Conservation (phyloP, 1,140 invertebrate species). For the Harlomillsia oculata region DNA sequence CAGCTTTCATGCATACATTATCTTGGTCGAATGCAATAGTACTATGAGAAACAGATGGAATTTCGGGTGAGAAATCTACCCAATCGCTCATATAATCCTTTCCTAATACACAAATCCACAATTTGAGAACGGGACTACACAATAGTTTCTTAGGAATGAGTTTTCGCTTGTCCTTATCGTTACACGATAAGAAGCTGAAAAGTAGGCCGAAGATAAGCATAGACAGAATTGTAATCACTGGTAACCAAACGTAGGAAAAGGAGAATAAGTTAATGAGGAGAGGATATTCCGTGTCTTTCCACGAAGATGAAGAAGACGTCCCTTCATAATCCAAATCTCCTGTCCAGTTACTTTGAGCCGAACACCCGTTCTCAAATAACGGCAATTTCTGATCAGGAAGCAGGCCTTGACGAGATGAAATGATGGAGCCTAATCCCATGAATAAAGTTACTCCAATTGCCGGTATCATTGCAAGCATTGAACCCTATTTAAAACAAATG, state of each 20-base stretch:
- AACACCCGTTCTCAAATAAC: not conserved
- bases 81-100: no score
- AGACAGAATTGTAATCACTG: not conserved
- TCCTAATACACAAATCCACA: no score
- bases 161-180: not conserved
- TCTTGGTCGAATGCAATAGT: no score
- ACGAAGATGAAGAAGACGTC: not conserved
- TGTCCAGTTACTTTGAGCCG: not conserved
- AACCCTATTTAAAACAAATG: not conserved
- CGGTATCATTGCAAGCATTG: conserved; percentile 8
- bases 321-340: not conserved
- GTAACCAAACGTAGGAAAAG: conserved; percentile 9
- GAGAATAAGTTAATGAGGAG: conserved; percentile 2
- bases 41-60: no score
- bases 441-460: conserved; percentile 13
- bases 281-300: conserved; percentile 2
- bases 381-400: conserved; percentile 20
- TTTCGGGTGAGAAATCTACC: no score
- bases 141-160: conserved; percentile 8
- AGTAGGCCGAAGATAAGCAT: conserved; percentile 14
- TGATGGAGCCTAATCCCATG: conserved; percentile 26
- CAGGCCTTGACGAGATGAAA: conserved; percentile 4
- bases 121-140: conserved; percentile 1
- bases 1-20: no score
- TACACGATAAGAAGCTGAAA: conserved; percentile 15